phyloP scores from a whole-genome alignment of 2,888 invertebrate genomes.

The Troides helena region DNA sequence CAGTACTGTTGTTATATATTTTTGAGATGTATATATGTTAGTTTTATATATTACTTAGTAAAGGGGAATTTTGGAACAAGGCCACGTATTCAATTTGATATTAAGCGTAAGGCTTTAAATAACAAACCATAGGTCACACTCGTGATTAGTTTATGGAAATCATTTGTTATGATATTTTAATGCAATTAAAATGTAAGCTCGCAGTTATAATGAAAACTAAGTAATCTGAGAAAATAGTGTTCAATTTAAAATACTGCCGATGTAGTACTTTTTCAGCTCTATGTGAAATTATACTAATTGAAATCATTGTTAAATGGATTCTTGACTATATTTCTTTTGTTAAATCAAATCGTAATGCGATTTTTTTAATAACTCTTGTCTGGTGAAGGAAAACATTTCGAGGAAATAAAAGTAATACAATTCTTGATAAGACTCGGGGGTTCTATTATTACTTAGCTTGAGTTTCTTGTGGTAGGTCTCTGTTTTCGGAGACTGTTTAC shows the following conservation, averaged over 20 bases:
- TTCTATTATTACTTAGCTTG: no score
- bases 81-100: constrained; percentile 8
- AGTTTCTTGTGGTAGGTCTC: no score
- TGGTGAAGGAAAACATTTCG: no score
- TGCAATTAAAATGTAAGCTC: constrained; percentile 8
- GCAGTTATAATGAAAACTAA: background rate
- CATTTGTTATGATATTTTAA: constrained; percentile 4
- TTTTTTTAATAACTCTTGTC: no score
- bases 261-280: no score
- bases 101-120: constrained; percentile 10
- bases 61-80: background rate
- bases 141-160: constrained; percentile 22
- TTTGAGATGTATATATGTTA: background rate
- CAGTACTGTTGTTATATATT: background rate
- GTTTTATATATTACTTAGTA: background rate
- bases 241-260: background rate
- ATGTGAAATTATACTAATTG: no score
- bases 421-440: no score
- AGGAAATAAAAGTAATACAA: no score
- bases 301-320: no score
- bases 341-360: no score
- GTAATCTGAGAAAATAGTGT: background rate
- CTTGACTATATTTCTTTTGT: no score
- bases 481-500: no score
- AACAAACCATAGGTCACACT: constrained; percentile 17